phyloP scores from a whole-genome alignment of 2,113 vertebrate species.

The Spermophilus dauricus region DNA sequence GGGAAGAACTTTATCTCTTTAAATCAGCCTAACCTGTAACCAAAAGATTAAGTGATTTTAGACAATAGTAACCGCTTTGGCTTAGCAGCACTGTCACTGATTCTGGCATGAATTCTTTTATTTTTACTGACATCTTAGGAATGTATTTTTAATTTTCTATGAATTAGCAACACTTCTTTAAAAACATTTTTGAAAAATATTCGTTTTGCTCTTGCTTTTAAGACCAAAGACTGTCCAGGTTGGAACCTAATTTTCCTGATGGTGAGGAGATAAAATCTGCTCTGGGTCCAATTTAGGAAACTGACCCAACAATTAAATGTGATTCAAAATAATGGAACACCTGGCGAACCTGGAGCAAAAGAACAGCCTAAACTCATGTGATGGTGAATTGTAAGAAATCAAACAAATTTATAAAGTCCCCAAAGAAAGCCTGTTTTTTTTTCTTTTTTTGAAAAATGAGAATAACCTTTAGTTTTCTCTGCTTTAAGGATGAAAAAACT shows the following conservation, averaged over 20 bases:
- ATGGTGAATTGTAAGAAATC: neutral
- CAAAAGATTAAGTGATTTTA: neutral
- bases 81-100: neutral
- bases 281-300: conserved; percentile 52
- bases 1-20: conserved; percentile 12
- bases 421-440: conserved; percentile 30
- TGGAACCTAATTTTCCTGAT: neutral
- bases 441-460: conserved; percentile 55
- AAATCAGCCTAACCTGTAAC: neutral
- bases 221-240: neutral
- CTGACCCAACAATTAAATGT: neutral
- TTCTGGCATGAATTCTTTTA: neutral
- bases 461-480: conserved; percentile 57
- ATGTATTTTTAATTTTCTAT: neutral
- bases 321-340: conserved; percentile 55
- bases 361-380: conserved; percentile 44
- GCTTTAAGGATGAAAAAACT: conserved; percentile 42
- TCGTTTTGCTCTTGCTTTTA: conserved; percentile 33
- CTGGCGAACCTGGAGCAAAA: neutral
- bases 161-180: conserved; percentile 33
- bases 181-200: neutral
- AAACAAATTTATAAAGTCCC: conserved; percentile 52
- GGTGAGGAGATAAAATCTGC: neutral
- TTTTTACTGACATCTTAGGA: conserved; percentile 6
- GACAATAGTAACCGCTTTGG: neutral